Evolutionary conservation across 2,113 vertebrate genomes (phyloP), one percentile per base, ranked within the genome.

Genomic region (Paramormyrops kingsleyae): DNA sequence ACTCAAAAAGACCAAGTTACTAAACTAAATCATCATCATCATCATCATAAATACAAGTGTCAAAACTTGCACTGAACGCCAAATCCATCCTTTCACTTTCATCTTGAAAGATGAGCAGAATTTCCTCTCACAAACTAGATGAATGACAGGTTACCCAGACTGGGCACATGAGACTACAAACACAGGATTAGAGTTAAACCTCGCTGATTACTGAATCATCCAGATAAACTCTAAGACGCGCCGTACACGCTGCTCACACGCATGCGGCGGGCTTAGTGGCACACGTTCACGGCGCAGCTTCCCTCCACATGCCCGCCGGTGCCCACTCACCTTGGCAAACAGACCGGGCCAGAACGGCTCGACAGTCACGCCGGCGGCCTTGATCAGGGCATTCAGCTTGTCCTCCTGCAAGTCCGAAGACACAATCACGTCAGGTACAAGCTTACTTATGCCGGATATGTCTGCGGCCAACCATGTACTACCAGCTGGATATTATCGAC

Each of bases 291-390:
- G 24, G n/a, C 8, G 19, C 62, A 8, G 8, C n/a, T 66, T 66
- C n/a, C 62, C n/a, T n/a, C 56, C 56, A 62, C 56, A 62, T n/a
- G 21, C 24, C 56, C n/a, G 66, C 66, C 9, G 27, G 66, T 74
- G 31, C 27, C 70, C 10, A 39, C 94, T 90, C 91, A 98, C 97
- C 97, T 98, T 98, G 86, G 98, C 97, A 46, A 98, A 98, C 24
- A 98, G 95, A 90, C 96, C 95, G 19, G 97, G 97, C 97, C 97
- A 98, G 94, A 97, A 98, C 6, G 97, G 97, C 83, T 98, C 97
- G 46, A 97, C 96, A 0, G 92, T 96, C 89, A 97, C 97, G 88
- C 96, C 96, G 0, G 97, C 97, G 31, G 97, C 96, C 93, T 97
- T 97, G 91, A 97, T 97, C 90, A 98, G 96, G 8, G 97, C 97